Base-by-base conservation (phyloP, 2,888 invertebrate species). In the Apoda limacodes region DNA sequence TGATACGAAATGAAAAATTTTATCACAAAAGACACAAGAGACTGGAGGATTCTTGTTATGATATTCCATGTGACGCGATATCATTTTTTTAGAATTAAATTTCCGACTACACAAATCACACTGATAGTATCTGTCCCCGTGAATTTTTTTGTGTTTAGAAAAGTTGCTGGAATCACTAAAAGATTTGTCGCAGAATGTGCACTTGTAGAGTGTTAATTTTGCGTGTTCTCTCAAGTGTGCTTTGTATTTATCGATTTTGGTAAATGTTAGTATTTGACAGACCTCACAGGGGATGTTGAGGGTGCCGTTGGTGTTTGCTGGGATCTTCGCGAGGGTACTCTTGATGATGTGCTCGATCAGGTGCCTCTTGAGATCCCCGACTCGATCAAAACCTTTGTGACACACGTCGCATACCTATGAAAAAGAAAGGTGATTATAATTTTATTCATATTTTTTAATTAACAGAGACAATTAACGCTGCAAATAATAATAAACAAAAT, bases 101-200 rank as follows among this genome's bases (percentile, higher is more conserved):
- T 78, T 82, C 6, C 81, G 50, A 12, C 60, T 61, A 43, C 82
- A 82, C 9, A 78, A 44, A 21, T 81, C 80, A 43, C 82, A 82
- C 34, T 81, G 81, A 25, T 67, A 58, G 38, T 50, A 71, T 0
- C 59, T 55, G 0, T 52, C 45, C 11, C 76, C 75, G 43, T 82
- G 82, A 13, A 76, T 67, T 38, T 82, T 82, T 45, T 82, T 82
- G 44, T 82, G 82, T 28, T 82, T 82, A 2, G 80, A 82, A 37
- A 80, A 82, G 35, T 82, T 82, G 35, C 76, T 76, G 11, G 82
- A 81, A 32, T 82, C 82, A 35, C 74, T 75, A 40, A 82, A 82
- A 5, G 72, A 68, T 38, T 81, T 80, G 32, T 80, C 66, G 49
- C 82, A 82, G 37, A 74, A 64, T 0, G 65, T 69, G 46, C 82